These are phyloP conservation scores for Drosophila neoperkinsi DNA, from an alignment of 2,888 invertebrate species.

Conservation along the genomic window DNA sequence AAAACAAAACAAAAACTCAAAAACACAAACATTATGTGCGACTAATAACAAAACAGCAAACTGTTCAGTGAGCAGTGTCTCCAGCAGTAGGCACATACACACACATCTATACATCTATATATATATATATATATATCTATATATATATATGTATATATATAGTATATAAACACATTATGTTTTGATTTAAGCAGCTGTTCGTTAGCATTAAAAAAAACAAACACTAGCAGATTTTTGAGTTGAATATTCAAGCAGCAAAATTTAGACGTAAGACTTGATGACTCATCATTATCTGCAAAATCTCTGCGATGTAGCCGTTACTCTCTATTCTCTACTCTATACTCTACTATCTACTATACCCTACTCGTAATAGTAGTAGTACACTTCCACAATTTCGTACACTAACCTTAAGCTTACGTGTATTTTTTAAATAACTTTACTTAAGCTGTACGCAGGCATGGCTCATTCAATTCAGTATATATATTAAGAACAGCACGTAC, in stretches of 20 bases:
- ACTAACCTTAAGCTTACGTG: slow-evolving; percentile 31
- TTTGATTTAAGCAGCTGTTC: slow-evolving; percentile 39
- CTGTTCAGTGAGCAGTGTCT: slow-evolving; percentile 53
- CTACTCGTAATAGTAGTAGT: not conserved
- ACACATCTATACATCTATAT: slow-evolving; percentile 16
- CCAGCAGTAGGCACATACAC: slow-evolving; percentile 15
- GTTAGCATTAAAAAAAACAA: slow-evolving; percentile 34
- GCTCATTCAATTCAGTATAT: slow-evolving; percentile 56
- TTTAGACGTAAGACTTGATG: slow-evolving; percentile 25
- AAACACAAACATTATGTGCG: slow-evolving; percentile 31
- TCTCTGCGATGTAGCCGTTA: slow-evolving; percentile 60
- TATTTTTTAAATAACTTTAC: slow-evolving; percentile 47
- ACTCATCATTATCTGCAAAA: slow-evolving; percentile 23
- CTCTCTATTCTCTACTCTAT: not conserved
- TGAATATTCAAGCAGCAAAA: slow-evolving; percentile 16
- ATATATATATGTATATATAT: slow-evolving; percentile 22
- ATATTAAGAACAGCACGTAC: slow-evolving; percentile 50
- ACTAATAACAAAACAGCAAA: slow-evolving; percentile 49
- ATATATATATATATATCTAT: slow-evolving; percentile 3
- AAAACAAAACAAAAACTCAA: slow-evolving; percentile 30
- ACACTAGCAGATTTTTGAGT: slow-evolving; percentile 22
- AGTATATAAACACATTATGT: slow-evolving; percentile 17
- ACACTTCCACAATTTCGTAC: slow-evolving; percentile 10
- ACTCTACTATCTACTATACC: not conserved
- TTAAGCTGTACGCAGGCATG: slow-evolving; percentile 37